These are phyloP conservation scores for Nymphalis urticae DNA, from an alignment of 2,888 invertebrate species.

Conservation along the genomic window DNA sequence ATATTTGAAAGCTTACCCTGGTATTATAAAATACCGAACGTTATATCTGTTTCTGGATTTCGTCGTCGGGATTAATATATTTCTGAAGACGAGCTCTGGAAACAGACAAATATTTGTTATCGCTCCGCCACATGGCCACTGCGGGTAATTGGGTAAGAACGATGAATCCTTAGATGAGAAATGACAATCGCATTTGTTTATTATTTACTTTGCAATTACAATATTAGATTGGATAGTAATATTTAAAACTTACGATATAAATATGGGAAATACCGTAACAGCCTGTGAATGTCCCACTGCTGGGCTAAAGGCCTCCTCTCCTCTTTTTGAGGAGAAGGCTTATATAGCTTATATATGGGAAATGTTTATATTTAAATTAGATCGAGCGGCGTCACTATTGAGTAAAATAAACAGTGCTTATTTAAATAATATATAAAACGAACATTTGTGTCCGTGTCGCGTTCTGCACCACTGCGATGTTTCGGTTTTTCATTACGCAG, in stretches of 20 bases:
- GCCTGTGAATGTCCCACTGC: too few relatives aligned
- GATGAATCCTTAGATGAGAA: constrained; percentile 2
- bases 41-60: neutral
- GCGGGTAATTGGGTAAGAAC: constrained; percentile 11
- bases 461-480: neutral
- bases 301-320: too few relatives aligned
- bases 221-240: neutral
- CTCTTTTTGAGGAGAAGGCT: too few relatives aligned
- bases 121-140: constrained; percentile 9
- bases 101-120: constrained; percentile 1
- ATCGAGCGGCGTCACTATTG: too few relatives aligned
- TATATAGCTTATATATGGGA: too few relatives aligned
- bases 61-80: neutral
- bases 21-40: neutral
- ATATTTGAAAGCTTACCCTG: neutral
- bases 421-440: too few relatives aligned
- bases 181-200: neutral
- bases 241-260: too few relatives aligned
- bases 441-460: too few relatives aligned
- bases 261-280: too few relatives aligned
- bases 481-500: neutral
- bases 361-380: neutral
- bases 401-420: too few relatives aligned
- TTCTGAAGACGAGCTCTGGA: neutral
- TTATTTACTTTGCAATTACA: neutral